Evolutionary conservation across 1,140 invertebrate species (phyloP).

Genomic region (Hyles euphorbiae): DNA sequence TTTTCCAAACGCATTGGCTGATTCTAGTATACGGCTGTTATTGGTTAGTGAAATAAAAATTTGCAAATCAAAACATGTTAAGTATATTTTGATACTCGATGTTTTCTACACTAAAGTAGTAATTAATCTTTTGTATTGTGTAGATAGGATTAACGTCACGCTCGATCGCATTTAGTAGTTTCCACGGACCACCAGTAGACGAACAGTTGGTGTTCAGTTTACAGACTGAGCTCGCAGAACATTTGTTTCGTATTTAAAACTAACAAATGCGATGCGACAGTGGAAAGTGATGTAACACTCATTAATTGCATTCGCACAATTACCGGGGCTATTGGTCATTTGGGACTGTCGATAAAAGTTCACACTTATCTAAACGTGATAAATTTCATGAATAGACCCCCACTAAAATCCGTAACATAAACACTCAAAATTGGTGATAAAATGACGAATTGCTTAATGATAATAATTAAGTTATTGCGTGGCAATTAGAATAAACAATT

Average conservation of each 20-base stretch:
- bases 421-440: slow-evolving; percentile 58
- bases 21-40: slow-evolving; percentile 74
- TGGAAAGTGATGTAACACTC: slow-evolving; percentile 38
- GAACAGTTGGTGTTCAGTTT: background rate
- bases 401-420: slow-evolving; percentile 6
- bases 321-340: background rate
- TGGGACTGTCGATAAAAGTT: slow-evolving; percentile 1
- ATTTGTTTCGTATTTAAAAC: slow-evolving; percentile 22
- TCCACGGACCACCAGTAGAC: slow-evolving; percentile 16
- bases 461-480: slow-evolving; percentile 73
- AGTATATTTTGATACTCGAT: slow-evolving; percentile 75
- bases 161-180: slow-evolving; percentile 60
- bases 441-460: slow-evolving; percentile 71
- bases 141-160: slow-evolving; percentile 49
- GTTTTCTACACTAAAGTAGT: slow-evolving; percentile 72
- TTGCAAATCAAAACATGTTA: slow-evolving; percentile 66
- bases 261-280: slow-evolving; percentile 44
- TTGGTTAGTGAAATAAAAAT: slow-evolving; percentile 71
- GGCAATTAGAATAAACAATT: slow-evolving; percentile 62
- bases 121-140: slow-evolving; percentile 65
- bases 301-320: slow-evolving; percentile 17
- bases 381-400: background rate
- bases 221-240: slow-evolving; percentile 7
- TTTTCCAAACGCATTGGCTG: slow-evolving; percentile 67
- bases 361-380: background rate